Evolutionary conservation across 1,140 invertebrate genomes (phyloP).

Genomic region (Drosophila kanapiae): DNA sequence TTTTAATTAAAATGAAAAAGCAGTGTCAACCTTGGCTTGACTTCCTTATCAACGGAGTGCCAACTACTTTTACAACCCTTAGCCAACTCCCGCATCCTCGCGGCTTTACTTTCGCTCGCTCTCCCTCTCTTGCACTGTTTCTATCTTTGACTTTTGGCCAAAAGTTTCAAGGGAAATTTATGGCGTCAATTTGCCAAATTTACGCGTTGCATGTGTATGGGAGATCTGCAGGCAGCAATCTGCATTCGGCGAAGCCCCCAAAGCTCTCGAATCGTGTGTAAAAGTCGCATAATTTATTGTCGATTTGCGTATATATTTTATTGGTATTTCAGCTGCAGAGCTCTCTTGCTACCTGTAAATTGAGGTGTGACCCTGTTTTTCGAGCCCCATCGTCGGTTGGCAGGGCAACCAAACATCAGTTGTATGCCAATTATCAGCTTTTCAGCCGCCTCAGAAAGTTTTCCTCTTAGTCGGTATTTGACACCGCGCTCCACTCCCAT

Average conservation of each 20-base stretch:
- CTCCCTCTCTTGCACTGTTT: conserved; percentile 10
- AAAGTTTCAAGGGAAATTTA: conserved; percentile 65
- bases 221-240: conserved; percentile 22
- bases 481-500: not conserved
- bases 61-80: conserved; percentile 25
- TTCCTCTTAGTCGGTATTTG: not conserved
- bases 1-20: conserved; percentile 67
- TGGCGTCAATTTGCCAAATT: conserved; percentile 70
- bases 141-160: conserved; percentile 44
- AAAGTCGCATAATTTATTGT: conserved; percentile 72
- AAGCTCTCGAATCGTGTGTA: conserved; percentile 37
- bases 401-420: conserved; percentile 1
- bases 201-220: conserved; percentile 55
- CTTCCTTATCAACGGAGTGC: conserved; percentile 42
- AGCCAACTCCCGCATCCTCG: not conserved
- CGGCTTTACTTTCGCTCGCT: conserved; percentile 10
- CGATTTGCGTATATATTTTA: conserved; percentile 57
- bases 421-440: conserved; percentile 29
- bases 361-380: not conserved
- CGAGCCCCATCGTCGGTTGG: not conserved
- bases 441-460: not conserved
- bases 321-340: conserved; percentile 19
- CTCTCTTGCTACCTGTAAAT: not conserved
- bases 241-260: conserved; percentile 22
- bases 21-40: conserved; percentile 14